Evolutionary conservation across 2,888 invertebrate genomes (phyloP), one percentile per base, ranked within the genome.

Genomic region (Phalera bucephala): DNA sequence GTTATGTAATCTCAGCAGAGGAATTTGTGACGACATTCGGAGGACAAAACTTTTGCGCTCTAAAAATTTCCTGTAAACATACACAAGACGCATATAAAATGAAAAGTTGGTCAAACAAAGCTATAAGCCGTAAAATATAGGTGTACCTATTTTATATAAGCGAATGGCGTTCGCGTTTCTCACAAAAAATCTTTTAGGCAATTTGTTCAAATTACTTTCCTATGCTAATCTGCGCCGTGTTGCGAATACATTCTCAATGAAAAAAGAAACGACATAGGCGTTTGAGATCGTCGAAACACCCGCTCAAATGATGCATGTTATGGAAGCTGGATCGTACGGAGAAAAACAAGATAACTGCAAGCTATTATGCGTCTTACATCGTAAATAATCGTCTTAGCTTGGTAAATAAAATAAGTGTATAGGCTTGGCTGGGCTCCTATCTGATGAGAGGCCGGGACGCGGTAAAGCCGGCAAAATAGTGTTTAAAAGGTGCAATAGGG

Each of bases 351-450:
- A 79, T 79, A 81, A 27, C 72, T 69, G 68, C 70, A 67, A 75
- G 73, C 83, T 80, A 85, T 86, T 85, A 86, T 80, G 70, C 67
- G 71, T 54, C 71, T 74, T 74, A 73, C 80, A 75, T 84, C 83
- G 87, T 87, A 89, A 89, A 87, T 87, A 88, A 85, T 84, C 73
- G 72, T 74, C 75, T 79, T 76, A 77, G 76, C 66, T 67, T 57
- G 57, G 81, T 86, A 87, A 87, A 87, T 88, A 88, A 87, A 58
- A 86, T 87, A 87, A 83, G 75, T 75, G 77, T 76, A 74, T 76
- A 73, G 78, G 72, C 71, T 64, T 59, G 70, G 74, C 75, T 75
- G 73, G 67, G 77, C 47, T 58, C 61, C 56, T 88, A 89, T 89
- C 88, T 80, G 88, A 89, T 89, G 75, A 61, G 60, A 67, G 71